Evolutionary conservation across 2,797 vertebrate genomes (phyloP).

Genomic region (Halcyon badia): DNA sequence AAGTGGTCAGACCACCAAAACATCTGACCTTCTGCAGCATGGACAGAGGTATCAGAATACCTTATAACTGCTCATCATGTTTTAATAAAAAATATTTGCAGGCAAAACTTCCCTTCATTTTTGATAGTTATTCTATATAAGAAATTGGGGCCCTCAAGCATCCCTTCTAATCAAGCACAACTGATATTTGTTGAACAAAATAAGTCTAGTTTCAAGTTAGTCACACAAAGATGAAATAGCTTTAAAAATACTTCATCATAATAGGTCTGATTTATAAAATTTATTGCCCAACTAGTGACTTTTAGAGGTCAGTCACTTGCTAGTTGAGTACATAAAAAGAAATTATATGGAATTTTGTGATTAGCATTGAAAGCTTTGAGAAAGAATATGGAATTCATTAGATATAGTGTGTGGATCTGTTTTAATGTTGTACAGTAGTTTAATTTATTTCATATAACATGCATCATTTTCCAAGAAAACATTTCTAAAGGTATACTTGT

Average conservation of each 20-base stretch:
- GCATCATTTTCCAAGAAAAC: conserved; percentile 54
- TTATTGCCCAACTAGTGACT: conserved; percentile 74
- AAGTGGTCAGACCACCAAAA: background rate
- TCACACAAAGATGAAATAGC: conserved; percentile 50
- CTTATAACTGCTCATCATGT: background rate
- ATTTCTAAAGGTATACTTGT: conserved; percentile 53
- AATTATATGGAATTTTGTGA: conserved; percentile 73
- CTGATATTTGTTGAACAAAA: conserved; percentile 66
- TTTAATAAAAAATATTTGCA: background rate
- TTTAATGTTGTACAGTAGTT: conserved; percentile 67
- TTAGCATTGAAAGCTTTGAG: conserved; percentile 66
- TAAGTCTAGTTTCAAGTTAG: conserved; percentile 28
- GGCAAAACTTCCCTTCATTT: background rate
- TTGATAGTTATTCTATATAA: background rate
- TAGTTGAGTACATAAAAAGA: conserved; percentile 75
- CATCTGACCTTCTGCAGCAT: background rate
- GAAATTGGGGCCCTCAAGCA: background rate
- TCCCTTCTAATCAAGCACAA: background rate
- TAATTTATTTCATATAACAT: conserved; percentile 64
- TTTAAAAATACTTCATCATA: conserved; percentile 71
- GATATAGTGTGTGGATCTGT: conserved; percentile 51
- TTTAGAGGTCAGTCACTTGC: conserved; percentile 74
- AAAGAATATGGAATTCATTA: conserved; percentile 71
- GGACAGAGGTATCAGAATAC: background rate
- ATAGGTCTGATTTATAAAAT: conserved; percentile 73